These are phyloP conservation scores for Nothocercus nigrocapillus DNA, from an alignment of 2,113 vertebrate species.

Conservation along the genomic window DNA sequence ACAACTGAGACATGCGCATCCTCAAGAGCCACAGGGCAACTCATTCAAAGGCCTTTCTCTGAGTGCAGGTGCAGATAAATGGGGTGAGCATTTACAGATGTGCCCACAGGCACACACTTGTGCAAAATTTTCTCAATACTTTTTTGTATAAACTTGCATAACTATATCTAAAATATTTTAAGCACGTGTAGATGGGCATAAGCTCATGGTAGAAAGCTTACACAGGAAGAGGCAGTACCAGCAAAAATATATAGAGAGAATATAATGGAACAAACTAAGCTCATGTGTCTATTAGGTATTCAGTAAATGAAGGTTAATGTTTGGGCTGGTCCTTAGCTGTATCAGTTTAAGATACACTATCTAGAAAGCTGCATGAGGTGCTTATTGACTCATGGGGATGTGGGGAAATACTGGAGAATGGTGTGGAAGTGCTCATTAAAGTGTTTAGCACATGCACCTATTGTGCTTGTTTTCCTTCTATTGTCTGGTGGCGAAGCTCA, in stretches of 20 bases:
- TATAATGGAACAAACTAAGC: rapidly evolving
- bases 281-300: not conserved
- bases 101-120: not conserved
- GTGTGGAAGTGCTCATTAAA: slow-evolving; percentile 68
- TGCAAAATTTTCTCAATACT: not conserved
- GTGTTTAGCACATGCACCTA: slow-evolving; percentile 64
- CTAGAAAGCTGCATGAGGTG: slow-evolving; percentile 55
- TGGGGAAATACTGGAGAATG: slow-evolving; percentile 53
- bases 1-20: not conserved
- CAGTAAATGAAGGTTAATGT: not conserved
- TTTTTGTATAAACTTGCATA: not conserved
- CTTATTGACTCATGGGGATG: slow-evolving; percentile 56
- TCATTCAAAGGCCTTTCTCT: not conserved
- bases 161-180: not conserved
- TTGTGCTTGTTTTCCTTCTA: slow-evolving; percentile 64
- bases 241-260: not conserved
- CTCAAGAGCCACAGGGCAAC: not conserved
- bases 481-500: slow-evolving; percentile 40
- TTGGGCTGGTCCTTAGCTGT: not conserved
- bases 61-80: not conserved
- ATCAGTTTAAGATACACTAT: not conserved
- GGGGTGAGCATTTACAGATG: too few relatives aligned
- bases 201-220: not conserved
- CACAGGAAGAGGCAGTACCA: not conserved
- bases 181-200: not conserved